These are phyloP conservation scores for Nixonia krombeini DNA, from an alignment of 1,140 invertebrate genomes.

Conservation along the genomic window DNA sequence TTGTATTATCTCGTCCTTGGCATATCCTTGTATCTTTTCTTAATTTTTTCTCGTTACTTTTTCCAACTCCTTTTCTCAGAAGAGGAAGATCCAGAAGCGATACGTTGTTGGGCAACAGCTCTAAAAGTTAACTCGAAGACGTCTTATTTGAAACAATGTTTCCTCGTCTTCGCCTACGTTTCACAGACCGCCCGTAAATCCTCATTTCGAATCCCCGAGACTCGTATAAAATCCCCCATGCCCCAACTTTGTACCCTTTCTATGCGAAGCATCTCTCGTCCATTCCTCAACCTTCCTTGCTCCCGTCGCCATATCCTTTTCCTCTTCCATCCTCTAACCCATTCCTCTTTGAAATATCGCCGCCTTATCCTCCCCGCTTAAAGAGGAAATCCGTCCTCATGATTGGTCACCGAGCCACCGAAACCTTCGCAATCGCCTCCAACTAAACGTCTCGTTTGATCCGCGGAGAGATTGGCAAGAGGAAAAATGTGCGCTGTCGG, in stretches of 20 bases:
- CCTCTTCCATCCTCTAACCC: constrained; percentile 52
- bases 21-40: too few species aligned
- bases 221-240: constrained; percentile 67
- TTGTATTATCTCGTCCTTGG: too few species aligned
- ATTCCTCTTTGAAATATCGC: constrained; percentile 58
- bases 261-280: constrained; percentile 32
- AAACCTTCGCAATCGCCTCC: constrained; percentile 35
- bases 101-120: constrained; percentile 37
- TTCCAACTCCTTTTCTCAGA: constrained; percentile 32
- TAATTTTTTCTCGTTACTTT: constrained; percentile 17
- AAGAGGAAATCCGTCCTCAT: constrained; percentile 42
- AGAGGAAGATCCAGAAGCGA: constrained; percentile 47
- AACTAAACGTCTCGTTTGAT: constrained; percentile 21
- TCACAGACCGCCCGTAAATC: constrained; percentile 68
- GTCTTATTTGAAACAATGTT: constrained; percentile 73
- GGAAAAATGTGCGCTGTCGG: constrained; percentile 30
- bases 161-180: constrained; percentile 51
- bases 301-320: constrained; percentile 43
- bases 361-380: constrained; percentile 37
- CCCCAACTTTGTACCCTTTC: constrained; percentile 38
- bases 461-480: constrained; percentile 22
- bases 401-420: constrained; percentile 42
- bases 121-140: constrained; percentile 55
- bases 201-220: constrained; percentile 70
- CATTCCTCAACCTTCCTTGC: constrained; percentile 36